Base-by-base conservation (phyloP, 2,113 vertebrate species). In the Bolborhynchus lineola region DNA sequence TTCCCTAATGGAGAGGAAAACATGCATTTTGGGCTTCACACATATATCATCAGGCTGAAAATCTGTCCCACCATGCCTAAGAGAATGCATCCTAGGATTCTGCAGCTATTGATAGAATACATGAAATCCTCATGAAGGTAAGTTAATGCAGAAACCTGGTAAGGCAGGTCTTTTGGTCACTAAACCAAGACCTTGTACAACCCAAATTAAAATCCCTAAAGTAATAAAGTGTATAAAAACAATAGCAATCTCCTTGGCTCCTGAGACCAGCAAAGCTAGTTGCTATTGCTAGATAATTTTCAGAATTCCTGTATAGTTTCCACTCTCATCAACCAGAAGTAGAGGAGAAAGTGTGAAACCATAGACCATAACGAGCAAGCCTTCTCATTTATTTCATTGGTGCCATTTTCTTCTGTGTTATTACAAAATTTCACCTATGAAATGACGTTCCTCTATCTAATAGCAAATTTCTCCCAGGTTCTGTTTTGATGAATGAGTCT, bases 11-110 rank as follows among this genome's bases (percentile, higher is more conserved):
- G 11, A 49, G 19, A 91, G 2, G 20, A 92, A 49, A 25, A 63
- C 0, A 1, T 35, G 5, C 0, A 12, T 74, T 81, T 82, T 16
- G 16, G 12, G 6, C 14, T 81, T 86, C 46, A 14, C 3, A 33
- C 46, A 23, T 44, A 33, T 49, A 23, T 44, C 24, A 44, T 52
- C 10, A n/a, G 7, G 14, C 10, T 74, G n/a, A 72, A 85, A 88
- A 65, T 25, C 16, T 37, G 62, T 33, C 23, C 10, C 29, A 59
- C 19, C 16, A 7, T 46, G 9, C 5, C 18, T 39, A 39, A 79
- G 23, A 57, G 14, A 57, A 52, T 5, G 3, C 26, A 49, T 47
- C 10, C 10, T 47, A 20, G 82, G 12, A 52, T 55, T 72, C 11
- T 65, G 29, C 4, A 4, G 39, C 13, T 72, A 21, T 29, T 78